These are phyloP conservation scores for Adoxophyes honmai DNA, from an alignment of 1,140 invertebrate genomes.

Conservation along the genomic window DNA sequence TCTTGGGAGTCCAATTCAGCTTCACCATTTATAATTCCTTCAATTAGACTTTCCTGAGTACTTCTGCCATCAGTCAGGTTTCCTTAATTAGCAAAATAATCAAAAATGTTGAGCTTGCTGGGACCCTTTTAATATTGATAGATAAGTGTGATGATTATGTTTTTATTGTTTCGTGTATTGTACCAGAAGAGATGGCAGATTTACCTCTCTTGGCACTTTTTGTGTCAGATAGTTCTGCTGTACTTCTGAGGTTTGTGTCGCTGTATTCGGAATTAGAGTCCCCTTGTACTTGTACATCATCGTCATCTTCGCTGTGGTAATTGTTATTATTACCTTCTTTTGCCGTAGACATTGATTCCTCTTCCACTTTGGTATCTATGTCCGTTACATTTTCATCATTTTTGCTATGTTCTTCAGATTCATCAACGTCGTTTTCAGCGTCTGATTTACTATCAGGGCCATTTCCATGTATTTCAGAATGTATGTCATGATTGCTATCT, in stretches of 20 bases:
- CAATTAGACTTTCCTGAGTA: conserved; percentile 77
- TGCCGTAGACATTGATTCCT: conserved; percentile 27
- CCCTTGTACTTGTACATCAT: conserved; percentile 67
- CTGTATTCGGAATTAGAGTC: conserved; percentile 64
- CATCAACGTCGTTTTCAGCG: conserved; percentile 20
- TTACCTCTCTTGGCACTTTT: conserved; percentile 65
- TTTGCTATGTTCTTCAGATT: conserved; percentile 21
- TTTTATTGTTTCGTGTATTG: conserved; percentile 60
- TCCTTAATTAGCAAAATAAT: conserved; percentile 75
- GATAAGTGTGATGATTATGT: conserved; percentile 42
- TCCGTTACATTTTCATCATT: conserved; percentile 18
- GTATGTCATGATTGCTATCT: no score
- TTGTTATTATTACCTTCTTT: conserved; percentile 57
- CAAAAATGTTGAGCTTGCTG: conserved; percentile 71
- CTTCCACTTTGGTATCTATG: conserved; percentile 25
- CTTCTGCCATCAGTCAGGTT: conserved; percentile 59
- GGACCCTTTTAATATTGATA: conserved; percentile 57
- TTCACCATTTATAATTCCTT: conserved; percentile 81
- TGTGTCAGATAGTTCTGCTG: conserved; percentile 54
- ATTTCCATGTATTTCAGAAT: no score
- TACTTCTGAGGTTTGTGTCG: conserved; percentile 55
- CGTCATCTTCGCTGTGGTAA: conserved; percentile 61
- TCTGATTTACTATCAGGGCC: background rate
- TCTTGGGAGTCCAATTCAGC: conserved; percentile 80
- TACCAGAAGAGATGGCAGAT: conserved; percentile 56